Evolutionary conservation across 1,140 invertebrate genomes (phyloP), one percentile per base, ranked within the genome.

Genomic region (Lamellibrachia luymesi): DNA sequence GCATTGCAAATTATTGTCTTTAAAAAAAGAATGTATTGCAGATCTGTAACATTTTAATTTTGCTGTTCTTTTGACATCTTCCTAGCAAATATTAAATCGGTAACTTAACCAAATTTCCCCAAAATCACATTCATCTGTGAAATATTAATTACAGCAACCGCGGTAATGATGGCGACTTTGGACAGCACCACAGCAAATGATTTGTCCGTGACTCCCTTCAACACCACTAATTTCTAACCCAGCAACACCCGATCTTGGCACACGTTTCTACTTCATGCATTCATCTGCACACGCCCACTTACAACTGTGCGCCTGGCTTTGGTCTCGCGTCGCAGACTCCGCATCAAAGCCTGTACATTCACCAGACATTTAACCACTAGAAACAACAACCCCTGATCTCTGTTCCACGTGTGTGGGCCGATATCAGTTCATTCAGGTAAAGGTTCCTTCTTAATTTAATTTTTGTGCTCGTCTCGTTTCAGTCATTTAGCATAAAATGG

Each of bases 281-380:
- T 80, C 64, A 10, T 80, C 13, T 80, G 17, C 25, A 80, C 13
- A 80, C 64, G 25, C 64, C 64, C 64, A 80, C 64, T 80, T 80
- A 80, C 64, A 80, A 80, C 64, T 80, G 13, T 80, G 25, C 64
- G 64, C 25, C 64, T 8, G 7, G 64, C 64, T 0, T 17, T 0
- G 2, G 13, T 80, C 64, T 80, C 64, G 25, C 13, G 13, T 22
- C 13, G 13, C 27, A 91, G 38, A 49, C 50, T 50, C 22, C 90
- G 50, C 90, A 91, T 91, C 50, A 91, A 50, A 50, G 90, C 38
- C 90, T 91, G 90, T 91, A n/a, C 8, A 50, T 91, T 91, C 49
- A 50, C 17, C 50, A 91, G 90, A 6, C 13, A 38, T 91, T 25
- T 10, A 80, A 4, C 13, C 7, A 80, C 13, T 22, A 10, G 25